Evolutionary conservation across 1,140 invertebrate genomes (phyloP), one percentile per base, ranked within the genome.

Genomic region (Drosophila ambigua): DNA sequence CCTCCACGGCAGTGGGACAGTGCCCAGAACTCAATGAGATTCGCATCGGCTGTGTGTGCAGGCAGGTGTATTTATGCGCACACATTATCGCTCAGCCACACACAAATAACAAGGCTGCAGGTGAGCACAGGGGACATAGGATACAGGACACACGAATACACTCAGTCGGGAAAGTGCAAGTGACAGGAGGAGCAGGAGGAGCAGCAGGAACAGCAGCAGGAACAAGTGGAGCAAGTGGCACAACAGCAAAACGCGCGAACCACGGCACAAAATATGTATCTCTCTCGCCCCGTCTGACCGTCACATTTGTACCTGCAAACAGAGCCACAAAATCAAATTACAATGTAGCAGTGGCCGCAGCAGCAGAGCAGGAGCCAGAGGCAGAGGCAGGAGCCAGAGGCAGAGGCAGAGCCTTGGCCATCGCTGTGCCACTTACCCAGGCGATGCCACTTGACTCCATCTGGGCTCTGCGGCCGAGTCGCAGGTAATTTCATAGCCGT

Each of bases 11-110:
- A 0, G 23, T 2, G 23, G 4, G 2, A 4, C 2, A 58, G 16
- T 74, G 81, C 64, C 73, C 64, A 69, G 77, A 81, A 87, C 77
- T 85, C 81, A 81, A 85, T 87, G 31, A 85, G 77, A 85, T 87
- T 84, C 64, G 26, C 77, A 50, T 65, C 4, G 31, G 2, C 9
- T 39, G 35, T 11, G 13, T 13, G 31, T 9, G 16, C 16, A 11
- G 11, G 31, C 4, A 4, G 77, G 82, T 77, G 87, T 81, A 87
- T 85, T 88, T 78, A 85, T 87, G 82, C 71, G 83, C 82, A 85
- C 82, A 88, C 79, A 88, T 85, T 78, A 84, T 87, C 84, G 43
- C 41, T 11, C 26, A 28, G 39, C 7, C 64, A 13, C 64, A 20
- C 44, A 35, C 66, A 68, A 69, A 69, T 68, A 68, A 69, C 64